These are phyloP conservation scores for Uloborus diversus DNA, from an alignment of 1,140 invertebrate genomes.

Conservation along the genomic window DNA sequence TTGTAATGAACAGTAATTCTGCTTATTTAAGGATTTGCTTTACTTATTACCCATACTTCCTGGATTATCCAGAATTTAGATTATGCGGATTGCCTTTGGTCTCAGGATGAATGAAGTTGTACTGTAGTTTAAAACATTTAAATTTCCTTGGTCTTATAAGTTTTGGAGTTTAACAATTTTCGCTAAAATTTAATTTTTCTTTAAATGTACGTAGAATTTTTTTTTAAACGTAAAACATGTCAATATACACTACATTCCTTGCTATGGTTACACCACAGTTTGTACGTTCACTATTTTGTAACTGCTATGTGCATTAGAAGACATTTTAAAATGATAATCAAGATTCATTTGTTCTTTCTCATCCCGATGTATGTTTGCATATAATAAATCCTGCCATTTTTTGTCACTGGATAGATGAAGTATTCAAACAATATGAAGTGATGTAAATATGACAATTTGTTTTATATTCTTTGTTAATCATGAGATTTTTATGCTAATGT, in stretches of 20 bases:
- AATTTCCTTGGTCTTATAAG: too few relatives aligned
- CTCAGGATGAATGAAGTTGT: too few relatives aligned
- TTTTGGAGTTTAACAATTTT: too few relatives aligned
- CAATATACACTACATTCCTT: background rate
- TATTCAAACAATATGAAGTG: constrained; percentile 2
- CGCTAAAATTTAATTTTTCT: background rate
- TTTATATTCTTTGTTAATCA: constrained; percentile 24
- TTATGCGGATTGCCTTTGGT: too few relatives aligned
- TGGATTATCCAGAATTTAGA: too few relatives aligned
- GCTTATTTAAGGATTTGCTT: too few relatives aligned
- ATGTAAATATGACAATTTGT: constrained; percentile 27
- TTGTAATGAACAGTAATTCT: too few relatives aligned
- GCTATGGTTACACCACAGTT: constrained; percentile 36
- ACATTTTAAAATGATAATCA: constrained; percentile 29
- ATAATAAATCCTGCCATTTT: constrained; percentile 53
- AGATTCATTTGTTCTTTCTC: constrained; percentile 32
- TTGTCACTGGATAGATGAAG: constrained; percentile 3
- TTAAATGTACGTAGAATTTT: background rate
- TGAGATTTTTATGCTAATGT: constrained; percentile 49
- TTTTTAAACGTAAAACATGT: background rate
- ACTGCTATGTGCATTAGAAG: background rate
- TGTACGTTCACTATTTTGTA: constrained; percentile 5
- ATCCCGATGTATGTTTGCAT: constrained; percentile 50
- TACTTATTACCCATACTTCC: too few relatives aligned
- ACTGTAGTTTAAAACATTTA: too few relatives aligned